Conservation (phyloP, 2,113 vertebrate species). For the Todiramphus chloris region DNA sequence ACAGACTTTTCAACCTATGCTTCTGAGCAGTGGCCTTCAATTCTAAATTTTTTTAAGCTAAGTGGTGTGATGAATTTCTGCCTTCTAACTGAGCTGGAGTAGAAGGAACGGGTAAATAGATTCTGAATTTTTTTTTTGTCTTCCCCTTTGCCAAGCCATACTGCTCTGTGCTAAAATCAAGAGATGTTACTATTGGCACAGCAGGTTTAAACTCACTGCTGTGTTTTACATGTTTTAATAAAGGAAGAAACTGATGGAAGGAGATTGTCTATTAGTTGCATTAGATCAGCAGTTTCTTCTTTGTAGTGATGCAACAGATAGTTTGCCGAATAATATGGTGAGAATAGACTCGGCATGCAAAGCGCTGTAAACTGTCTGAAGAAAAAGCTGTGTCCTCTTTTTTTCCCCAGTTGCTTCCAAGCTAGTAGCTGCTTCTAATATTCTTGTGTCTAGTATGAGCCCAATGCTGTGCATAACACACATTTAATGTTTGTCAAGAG, state of each 20-base stretch:
- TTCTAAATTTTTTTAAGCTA: background rate
- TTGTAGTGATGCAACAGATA: slow-evolving; percentile 27
- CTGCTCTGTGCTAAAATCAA: slow-evolving; percentile 42
- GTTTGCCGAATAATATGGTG: background rate
- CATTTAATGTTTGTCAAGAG: background rate
- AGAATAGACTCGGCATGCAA: background rate
- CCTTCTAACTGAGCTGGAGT: background rate
- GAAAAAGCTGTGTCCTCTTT: background rate
- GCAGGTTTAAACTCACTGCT: background rate
- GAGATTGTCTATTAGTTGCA: background rate
- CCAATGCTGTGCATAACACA: background rate
- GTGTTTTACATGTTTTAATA: slow-evolving; percentile 48
- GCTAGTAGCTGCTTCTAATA: slow-evolving; percentile 53
- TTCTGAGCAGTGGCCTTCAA: background rate
- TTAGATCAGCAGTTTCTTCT: slow-evolving; percentile 45
- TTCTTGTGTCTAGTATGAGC: background rate
- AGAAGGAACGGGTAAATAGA: slow-evolving; percentile 34
- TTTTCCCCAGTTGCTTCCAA: background rate
- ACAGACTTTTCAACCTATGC: background rate
- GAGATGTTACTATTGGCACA: slow-evolving; percentile 51
- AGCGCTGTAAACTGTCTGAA: slow-evolving; percentile 24
- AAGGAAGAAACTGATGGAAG: slow-evolving; percentile 36
- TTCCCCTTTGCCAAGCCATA: slow-evolving; percentile 48
- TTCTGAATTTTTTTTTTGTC: background rate
- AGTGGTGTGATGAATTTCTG: background rate